Percentiles rank a stretch among this genome's conserved stretches.
These are phyloP conservation scores for Thera obeliscata DNA, from an alignment of 2,888 invertebrate species.

Conservation along the genomic window DNA sequence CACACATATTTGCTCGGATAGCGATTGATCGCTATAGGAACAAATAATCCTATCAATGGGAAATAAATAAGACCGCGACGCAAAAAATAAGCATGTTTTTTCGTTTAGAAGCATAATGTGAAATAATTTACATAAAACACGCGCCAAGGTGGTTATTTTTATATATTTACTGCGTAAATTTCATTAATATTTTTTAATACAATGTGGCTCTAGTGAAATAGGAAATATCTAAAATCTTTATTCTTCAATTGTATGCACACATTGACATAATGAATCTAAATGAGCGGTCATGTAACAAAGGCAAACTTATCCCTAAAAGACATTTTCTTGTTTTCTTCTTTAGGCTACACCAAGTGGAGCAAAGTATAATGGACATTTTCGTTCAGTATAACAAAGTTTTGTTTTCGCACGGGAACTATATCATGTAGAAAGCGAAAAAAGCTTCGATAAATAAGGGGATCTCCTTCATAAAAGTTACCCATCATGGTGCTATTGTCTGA, in stretches of 20 bases:
- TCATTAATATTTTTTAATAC: constrained; percentile 1
- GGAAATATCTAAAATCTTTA: not conserved
- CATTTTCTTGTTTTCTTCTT: not conserved
- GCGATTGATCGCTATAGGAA: not conserved
- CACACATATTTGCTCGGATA: too few relatives aligned
- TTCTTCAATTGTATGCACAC: not conserved
- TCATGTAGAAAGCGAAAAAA: not conserved
- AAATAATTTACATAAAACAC: constrained; percentile 8
- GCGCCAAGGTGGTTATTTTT: constrained; percentile 5
- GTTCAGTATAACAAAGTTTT: not conserved
- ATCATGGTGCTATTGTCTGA: constrained; percentile 3
- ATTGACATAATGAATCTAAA: too few relatives aligned
- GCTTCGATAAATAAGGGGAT: not conserved
- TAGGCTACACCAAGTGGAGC: not conserved
- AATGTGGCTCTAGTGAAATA: not conserved
- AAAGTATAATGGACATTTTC: not conserved
- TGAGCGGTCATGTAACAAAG: too few relatives aligned
- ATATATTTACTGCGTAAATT: constrained; percentile 1
- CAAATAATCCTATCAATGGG: not conserved
- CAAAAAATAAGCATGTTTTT: constrained; percentile 7
- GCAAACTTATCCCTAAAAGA: too few relatives aligned
- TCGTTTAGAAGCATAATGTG: constrained; percentile 5
- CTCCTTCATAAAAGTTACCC: not conserved
- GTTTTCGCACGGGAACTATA: not conserved
- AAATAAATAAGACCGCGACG: not conserved